Base-by-base conservation (phyloP, 37 sponge, comb jelly and placozoan species). In the Axinella damicornis region DNA sequence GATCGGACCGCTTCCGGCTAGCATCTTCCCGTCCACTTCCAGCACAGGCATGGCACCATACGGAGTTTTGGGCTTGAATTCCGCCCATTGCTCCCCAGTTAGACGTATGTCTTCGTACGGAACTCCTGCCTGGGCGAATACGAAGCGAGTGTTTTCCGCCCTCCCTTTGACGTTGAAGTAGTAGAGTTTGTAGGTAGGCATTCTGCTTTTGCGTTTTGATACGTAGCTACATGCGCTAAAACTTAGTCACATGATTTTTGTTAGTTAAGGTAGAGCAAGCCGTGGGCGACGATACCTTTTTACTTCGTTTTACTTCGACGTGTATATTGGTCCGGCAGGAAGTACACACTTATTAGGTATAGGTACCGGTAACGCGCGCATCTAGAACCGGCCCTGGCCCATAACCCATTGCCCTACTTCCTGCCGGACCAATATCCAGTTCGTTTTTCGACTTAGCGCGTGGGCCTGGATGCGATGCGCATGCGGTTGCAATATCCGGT, bases 181-280 rank as follows among this genome's bases (percentile, higher is more conserved):
- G 73, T 57, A 57, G 27, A 89, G 65, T 73, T 89, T 89, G 73
- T 83, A 89, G 60, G 83, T 60, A 78, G 89, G 36, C 83, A 88
- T 87, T 0, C 0, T 58, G 46, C 9, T 9, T 46, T 46, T 46
- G n/a, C n/a, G n/a, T n/a, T n/a, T n/a, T n/a, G n/a, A n/a, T n/a
- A n/a, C n/a, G n/a, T n/a, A n/a, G n/a, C n/a, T n/a, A n/a, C n/a
- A n/a, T n/a, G n/a, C n/a, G n/a, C n/a, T n/a, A n/a, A n/a, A n/a
- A n/a, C n/a, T n/a, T 72, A 9, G 28, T 28, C 11, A 4, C 4
- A 5, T 28, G 14, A 28, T 62, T 30, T 30, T 4, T 62, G 24
- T 62, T 14, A 5, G 24, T 14, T 62, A 30, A 9, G 28, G 24
- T 14, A 28, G 4, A 28, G 5, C 64, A 62, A 16, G 19, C 58